Base-by-base conservation (phyloP, 2,888 invertebrate species). In the Volucella inanis region DNA sequence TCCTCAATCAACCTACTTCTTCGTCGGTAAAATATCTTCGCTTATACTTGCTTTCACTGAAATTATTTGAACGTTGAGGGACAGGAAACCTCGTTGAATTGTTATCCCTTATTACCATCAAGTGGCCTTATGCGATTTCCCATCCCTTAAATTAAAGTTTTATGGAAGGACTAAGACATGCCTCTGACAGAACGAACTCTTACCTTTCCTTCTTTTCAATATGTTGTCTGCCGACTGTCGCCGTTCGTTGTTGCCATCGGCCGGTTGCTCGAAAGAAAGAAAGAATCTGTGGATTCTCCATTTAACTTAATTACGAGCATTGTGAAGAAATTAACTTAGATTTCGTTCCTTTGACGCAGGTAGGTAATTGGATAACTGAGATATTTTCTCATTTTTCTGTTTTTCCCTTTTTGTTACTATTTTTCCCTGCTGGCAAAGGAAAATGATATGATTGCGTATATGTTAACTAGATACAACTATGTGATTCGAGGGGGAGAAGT, bases 381-480 rank as follows among this genome's bases (percentile, higher is more conserved):
- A 41, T 54, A 61, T 72, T 61, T 38, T 82, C 65, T 61, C 61
- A 61, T 65, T 31, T 31, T 31, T 6, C 31, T 31, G 31, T 0
- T 31, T 31, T 31, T 31, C 31, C 31, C 0, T 4, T 31, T 31
- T 31, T 31, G 0, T 6, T 31, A 0, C 6, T 31, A 1, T 31
- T 6, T 31, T 4, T 31, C 31, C 6, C 6, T 31, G 31, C 31
- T 31, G 31, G 31, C 31, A 4, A 31, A 31, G 31, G 47, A 47
- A 71, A 54, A 67, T 59, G 59, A 67, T 52, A 54, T 72, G 79
- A 79, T 82, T 77, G 67, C 74, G 65, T 74, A 74, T 65, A 22
- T 22, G 18, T 22, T 22, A 74, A 74, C 65, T 74, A 74, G 74
- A 45, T 38, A 55, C 45, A 47, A 62, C 12, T 39, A 39, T 22